Conservation (phyloP, 1,140 invertebrate species). For the Stegodyphus mimosarum region DNA sequence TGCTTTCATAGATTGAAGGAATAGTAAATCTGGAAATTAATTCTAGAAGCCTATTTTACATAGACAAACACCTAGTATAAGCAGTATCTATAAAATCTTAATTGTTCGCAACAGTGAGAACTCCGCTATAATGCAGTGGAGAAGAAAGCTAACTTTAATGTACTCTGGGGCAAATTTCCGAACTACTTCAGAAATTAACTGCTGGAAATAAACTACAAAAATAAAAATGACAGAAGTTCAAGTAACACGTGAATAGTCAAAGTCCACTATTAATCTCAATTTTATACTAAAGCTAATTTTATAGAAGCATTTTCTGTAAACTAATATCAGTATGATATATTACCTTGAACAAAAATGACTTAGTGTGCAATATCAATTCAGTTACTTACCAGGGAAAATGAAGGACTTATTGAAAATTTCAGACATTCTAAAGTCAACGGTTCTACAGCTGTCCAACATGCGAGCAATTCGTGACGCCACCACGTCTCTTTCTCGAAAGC, state of each 20-base stretch:
- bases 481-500: background rate
- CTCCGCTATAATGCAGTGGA: too few species aligned
- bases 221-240: background rate
- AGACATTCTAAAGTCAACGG: slow-evolving; percentile 3
- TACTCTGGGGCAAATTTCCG: too few species aligned
- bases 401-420: slow-evolving; percentile 31
- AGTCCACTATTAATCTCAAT: background rate
- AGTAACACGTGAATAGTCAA: background rate
- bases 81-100: too few species aligned
- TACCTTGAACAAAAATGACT: background rate
- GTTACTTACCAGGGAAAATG: slow-evolving; percentile 40
- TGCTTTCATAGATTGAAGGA: too few species aligned
- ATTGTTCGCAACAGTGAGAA: too few species aligned
- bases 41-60: too few species aligned
- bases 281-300: background rate
- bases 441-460: slow-evolving; percentile 24
- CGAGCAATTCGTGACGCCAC: background rate
- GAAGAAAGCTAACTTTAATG: too few species aligned
- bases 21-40: too few species aligned
- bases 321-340: background rate
- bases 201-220: background rate
- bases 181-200: background rate
- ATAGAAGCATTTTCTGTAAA: background rate
- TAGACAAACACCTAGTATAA: too few species aligned
- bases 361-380: too few species aligned